A percentile compares a stretch with the other conserved stretches of the same genome.
phyloP scores from a whole-genome alignment of 2,888 invertebrate species.

The Nipponacmea schrenckii region DNA sequence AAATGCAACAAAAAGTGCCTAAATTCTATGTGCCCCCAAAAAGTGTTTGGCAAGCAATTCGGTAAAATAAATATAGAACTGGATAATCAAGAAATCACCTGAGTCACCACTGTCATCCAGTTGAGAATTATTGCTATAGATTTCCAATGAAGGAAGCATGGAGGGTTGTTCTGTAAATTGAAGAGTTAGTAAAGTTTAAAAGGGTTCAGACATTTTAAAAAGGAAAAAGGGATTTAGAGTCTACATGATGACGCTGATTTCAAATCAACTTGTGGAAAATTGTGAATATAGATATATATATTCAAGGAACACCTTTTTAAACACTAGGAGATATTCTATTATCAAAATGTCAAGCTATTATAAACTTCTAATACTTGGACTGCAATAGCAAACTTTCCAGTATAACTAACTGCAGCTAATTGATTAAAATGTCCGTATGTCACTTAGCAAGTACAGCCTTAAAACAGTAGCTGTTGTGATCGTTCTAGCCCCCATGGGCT shows the following conservation, averaged over 20 bases:
- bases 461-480: too few relatives aligned
- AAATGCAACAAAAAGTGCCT: slow-evolving; percentile 14
- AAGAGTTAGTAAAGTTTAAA: slow-evolving; percentile 27
- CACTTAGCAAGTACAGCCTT: too few relatives aligned
- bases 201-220: slow-evolving; percentile 14
- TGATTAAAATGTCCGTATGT: too few relatives aligned
- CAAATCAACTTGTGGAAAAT: too few relatives aligned
- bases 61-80: slow-evolving; percentile 8
- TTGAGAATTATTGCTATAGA: slow-evolving; percentile 35
- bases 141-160: slow-evolving; percentile 47
- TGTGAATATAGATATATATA: too few relatives aligned
- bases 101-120: slow-evolving; percentile 38
- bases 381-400: too few relatives aligned
- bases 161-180: slow-evolving; percentile 49
- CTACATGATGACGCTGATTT: too few relatives aligned
- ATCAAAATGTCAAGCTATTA: background rate
- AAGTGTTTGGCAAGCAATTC: slow-evolving; percentile 8
- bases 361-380: too few relatives aligned
- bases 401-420: too few relatives aligned
- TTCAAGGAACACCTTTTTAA: background rate
- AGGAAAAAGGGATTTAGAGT: slow-evolving; percentile 11
- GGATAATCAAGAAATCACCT: slow-evolving; percentile 22
- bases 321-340: background rate
- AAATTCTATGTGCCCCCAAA: slow-evolving; percentile 12
- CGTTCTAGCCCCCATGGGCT: too few relatives aligned